phyloP scores from a whole-genome alignment of 2,797 vertebrate genomes.

The Adrianichthys oophorus region DNA sequence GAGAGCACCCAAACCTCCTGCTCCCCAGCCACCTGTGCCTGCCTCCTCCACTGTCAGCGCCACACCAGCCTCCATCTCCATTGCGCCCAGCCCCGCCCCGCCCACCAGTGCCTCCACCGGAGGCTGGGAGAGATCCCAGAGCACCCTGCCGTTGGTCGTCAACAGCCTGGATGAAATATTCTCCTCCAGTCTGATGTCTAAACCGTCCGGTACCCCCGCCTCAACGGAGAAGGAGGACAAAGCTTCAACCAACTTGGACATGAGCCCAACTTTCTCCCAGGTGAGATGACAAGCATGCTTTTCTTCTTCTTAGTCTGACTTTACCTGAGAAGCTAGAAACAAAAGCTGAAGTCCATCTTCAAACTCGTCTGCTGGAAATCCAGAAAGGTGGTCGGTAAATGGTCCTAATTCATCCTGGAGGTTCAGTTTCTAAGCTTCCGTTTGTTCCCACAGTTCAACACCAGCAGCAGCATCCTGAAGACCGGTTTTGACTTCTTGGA shows the following conservation, averaged over 20 bases:
- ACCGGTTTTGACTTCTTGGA: constrained; percentile 98
- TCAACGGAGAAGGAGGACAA: constrained; percentile 32
- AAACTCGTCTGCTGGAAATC: background rate
- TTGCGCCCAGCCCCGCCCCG: constrained; percentile 30
- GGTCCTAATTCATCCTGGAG: background rate
- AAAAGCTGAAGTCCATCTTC: no score
- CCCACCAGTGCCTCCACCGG: constrained; percentile 58
- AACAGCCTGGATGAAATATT: constrained; percentile 77
- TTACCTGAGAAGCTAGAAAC: no score
- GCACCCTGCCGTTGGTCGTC: constrained; percentile 74
- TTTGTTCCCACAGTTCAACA: constrained; percentile 80
- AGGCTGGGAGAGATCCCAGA: constrained; percentile 83
- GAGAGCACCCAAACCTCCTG: constrained; percentile 77
- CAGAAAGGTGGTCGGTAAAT: background rate
- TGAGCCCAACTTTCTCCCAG: constrained; percentile 82
- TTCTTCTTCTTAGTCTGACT: background rate
- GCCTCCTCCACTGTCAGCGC: constrained; percentile 37
- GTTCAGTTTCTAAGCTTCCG: background rate
- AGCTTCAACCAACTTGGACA: constrained; percentile 27
- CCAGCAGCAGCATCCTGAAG: constrained; percentile 91
- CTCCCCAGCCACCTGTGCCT: constrained; percentile 55
- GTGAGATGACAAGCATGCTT: constrained; percentile 58
- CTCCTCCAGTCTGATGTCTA: constrained; percentile 70
- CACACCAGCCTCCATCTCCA: constrained; percentile 56
- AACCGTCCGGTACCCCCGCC: constrained; percentile 47